These are phyloP conservation scores for Poecilia picta DNA, from an alignment of 2,797 vertebrate species.

Conservation along the genomic window DNA sequence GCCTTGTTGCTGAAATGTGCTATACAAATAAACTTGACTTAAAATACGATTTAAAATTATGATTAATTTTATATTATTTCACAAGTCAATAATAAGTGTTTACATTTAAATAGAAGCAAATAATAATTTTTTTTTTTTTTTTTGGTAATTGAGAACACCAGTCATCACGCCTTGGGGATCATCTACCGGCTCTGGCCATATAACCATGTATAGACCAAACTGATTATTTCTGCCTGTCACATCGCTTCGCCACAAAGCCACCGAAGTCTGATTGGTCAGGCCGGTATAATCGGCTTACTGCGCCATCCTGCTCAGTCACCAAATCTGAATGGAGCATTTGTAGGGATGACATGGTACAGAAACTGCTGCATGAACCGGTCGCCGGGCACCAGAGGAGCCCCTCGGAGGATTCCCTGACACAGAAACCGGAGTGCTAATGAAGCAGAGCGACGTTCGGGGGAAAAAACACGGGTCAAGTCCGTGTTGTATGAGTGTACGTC, in stretches of 20 bases:
- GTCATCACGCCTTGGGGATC: neutral
- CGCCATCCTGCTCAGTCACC: conserved; percentile 52
- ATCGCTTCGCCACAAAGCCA: conserved; percentile 39
- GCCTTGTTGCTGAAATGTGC: neutral
- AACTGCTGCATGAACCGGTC: conserved; percentile 25
- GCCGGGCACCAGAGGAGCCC: conserved; percentile 9
- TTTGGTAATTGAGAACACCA: neutral
- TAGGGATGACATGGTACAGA: conserved; percentile 41
- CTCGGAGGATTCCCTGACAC: conserved; percentile 23
- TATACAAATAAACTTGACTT: neutral
- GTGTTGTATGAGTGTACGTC: conserved; percentile 42
- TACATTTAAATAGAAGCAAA: neutral
- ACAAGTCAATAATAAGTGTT: neutral
- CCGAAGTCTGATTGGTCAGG: conserved; percentile 38
- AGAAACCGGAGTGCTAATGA: conserved; percentile 33
- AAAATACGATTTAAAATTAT: neutral
- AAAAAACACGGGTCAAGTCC: conserved; percentile 22
- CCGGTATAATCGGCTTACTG: conserved; percentile 51
- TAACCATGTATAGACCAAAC: conserved; percentile 45
- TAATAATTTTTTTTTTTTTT: neutral
- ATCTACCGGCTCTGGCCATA: conserved; percentile 9
- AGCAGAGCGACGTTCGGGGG: conserved; percentile 17
- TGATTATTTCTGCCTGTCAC: conserved; percentile 57
- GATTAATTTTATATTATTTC: neutral
- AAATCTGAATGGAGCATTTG: conserved; percentile 44